Evolutionary conservation across 1,140 invertebrate genomes (phyloP), one percentile per base, ranked within the genome.

Genomic region (Ceratina calcarata): DNA sequence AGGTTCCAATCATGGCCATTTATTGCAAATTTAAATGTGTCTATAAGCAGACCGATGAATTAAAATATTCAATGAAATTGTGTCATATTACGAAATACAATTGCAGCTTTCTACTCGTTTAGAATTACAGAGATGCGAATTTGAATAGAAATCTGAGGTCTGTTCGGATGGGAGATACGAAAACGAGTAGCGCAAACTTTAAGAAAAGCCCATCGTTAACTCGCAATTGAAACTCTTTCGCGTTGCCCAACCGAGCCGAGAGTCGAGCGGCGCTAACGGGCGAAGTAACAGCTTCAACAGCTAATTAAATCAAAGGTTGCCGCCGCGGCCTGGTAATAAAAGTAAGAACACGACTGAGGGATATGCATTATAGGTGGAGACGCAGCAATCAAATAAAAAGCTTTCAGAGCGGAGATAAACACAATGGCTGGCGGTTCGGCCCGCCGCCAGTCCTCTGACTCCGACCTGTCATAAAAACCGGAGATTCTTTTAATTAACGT

Each of bases 241-340:
- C 22, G 66, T 68, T 55, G 66, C 24, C 49, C 0, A 1, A 32
- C 3, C 3, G 37, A 20, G 58, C n/a, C 0, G 55, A 22, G 57
- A 6, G 49, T 45, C 61, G 71, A 45, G 37, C 24, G 72, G 71
- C 67, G 74, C 73, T 85, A 80, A 86, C 72, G 58, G 85, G 79
- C 58, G 51, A 83, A 71, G 82, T 84, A 83, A 84, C 75, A 80
- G 75, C 87, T 89, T 90, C 85, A 86, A 87, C 85, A 87, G 91
- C 90, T 91, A 91, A 91, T 91, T 91, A 91, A 91, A 91, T 91
- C 91, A 91, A 91, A 91, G 90, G 90, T 85, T 86, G 90, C 91
- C 90, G 91, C 89, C 90, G 85, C 86, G 65, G 89, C 79, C 86
- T 88, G 90, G 91, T 90, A 90, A 89, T 93, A 93, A 93, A 92